phyloP scores from a whole-genome alignment of 2,113 vertebrate species.

The Nettapus auritus region DNA sequence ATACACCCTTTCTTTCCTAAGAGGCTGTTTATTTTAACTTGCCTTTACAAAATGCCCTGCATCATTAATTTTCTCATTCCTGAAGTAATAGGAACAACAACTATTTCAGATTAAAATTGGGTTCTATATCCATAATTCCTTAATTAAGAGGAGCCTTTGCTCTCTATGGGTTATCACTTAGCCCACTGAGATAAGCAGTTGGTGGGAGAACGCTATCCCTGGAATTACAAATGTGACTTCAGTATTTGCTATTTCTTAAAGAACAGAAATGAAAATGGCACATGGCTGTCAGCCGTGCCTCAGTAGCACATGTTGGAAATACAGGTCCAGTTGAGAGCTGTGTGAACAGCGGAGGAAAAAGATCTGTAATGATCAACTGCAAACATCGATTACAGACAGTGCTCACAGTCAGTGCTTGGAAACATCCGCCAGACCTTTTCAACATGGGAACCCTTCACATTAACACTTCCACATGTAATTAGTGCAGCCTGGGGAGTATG shows the following conservation, averaged over 20 bases:
- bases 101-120: not conserved
- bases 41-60: not conserved
- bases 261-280: not conserved
- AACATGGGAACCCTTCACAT: not conserved
- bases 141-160: not conserved
- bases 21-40: not conserved
- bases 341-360: not conserved
- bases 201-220: not conserved
- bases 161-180: not conserved
- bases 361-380: not conserved
- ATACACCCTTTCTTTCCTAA: not conserved
- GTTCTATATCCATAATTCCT: not conserved
- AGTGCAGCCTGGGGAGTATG: not conserved
- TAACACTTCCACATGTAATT: not conserved
- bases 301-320: not conserved
- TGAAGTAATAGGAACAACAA: not conserved
- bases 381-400: not conserved
- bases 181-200: not conserved
- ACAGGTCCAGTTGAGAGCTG: not conserved
- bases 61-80: not conserved
- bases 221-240: not conserved
- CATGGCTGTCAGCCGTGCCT: not conserved
- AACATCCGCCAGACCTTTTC: not conserved
- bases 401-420: accelerated
- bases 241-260: not conserved